phyloP scores from a whole-genome alignment of 2,888 invertebrate genomes.

The Nemoura dubitans region DNA sequence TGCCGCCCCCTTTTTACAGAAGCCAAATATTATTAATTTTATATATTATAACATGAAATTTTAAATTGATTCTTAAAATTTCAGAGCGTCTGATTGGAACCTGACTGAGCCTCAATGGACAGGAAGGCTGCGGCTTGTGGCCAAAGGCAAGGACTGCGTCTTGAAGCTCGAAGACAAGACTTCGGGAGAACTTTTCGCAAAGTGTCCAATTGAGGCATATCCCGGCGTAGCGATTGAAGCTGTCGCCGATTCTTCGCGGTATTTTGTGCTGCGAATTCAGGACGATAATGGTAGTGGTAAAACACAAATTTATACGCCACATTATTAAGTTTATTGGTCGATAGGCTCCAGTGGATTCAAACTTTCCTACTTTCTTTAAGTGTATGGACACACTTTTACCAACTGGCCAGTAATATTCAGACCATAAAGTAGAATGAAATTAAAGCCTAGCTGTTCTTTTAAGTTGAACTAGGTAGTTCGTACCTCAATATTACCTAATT shows the following conservation, averaged over 20 bases:
- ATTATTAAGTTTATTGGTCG: not conserved
- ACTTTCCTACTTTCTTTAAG: no score
- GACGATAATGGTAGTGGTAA: slow-evolving; percentile 82
- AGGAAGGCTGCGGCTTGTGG: slow-evolving; percentile 91
- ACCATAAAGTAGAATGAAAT: no score
- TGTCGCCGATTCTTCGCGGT: slow-evolving; percentile 96
- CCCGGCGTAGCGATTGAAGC: slow-evolving; percentile 95
- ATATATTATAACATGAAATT: no score
- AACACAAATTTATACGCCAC: not conserved
- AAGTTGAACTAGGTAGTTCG: no score
- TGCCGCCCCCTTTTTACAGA: not conserved
- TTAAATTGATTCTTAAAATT: slow-evolving; percentile 49
- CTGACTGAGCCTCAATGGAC: slow-evolving; percentile 98
- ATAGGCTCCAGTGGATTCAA: no score
- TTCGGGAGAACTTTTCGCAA: slow-evolving; percentile 93
- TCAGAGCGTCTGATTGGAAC: slow-evolving; percentile 99
- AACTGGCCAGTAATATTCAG: no score
- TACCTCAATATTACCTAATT: no score
- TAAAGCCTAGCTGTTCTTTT: no score
- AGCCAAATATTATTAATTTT: no score
- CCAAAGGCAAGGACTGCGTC: slow-evolving; percentile 85
- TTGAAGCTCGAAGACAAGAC: slow-evolving; percentile 96
- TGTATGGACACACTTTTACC: no score
- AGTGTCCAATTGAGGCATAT: slow-evolving; percentile 95
- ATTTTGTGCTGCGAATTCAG: slow-evolving; percentile 94